Evolutionary conservation across 2,888 invertebrate genomes (phyloP), one percentile per base, ranked within the genome.

Genomic region (Drosophila formosana): DNA sequence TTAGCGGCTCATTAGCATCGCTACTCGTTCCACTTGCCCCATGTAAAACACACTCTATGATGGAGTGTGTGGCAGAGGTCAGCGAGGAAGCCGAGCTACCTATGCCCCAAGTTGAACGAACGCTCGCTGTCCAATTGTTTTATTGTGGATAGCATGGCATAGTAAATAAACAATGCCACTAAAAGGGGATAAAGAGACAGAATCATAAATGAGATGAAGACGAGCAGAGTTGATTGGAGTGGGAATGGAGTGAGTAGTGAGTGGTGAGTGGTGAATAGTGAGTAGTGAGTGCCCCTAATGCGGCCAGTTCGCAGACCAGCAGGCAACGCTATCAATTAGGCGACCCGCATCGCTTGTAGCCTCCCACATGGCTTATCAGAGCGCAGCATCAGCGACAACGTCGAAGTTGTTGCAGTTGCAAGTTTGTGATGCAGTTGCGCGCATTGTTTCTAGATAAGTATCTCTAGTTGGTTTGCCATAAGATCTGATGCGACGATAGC

Each of bases 1-100:
- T 86, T 86, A 86, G 84, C 86, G 76, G 83, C 86, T 86, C 82
- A 86, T 86, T 88, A 88, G 82, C 82, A 84, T 84, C 56, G 81
- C 76, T 55, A 55, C 58, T 61, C 34, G 11, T 46, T 39, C 63
- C 43, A 39, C 46, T 41, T 37, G 37, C 26, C 25, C 39, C 46
- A 60, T 58, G 37, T 46, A 28, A 23, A 47, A 45, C 69, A 56
- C 18, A 18, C 18, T 18, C 18, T 18, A 18, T 18, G 18, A 18
- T 2, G 18, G 18, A 18, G 18, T 18, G 18, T 64, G 49, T 39
- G 26, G 45, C 46, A 53, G 30, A 64, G 51, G 52, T 50, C 30
- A 39, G 7, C 8, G 37, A 52, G 47, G 45, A 72, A 72, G 50
- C 18, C 3, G 37, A 41, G 52, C 69, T 77, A 77, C 77, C 73